Conservation (phyloP, 2,113 vertebrate genomes). For the Cavia porcellus region DNA sequence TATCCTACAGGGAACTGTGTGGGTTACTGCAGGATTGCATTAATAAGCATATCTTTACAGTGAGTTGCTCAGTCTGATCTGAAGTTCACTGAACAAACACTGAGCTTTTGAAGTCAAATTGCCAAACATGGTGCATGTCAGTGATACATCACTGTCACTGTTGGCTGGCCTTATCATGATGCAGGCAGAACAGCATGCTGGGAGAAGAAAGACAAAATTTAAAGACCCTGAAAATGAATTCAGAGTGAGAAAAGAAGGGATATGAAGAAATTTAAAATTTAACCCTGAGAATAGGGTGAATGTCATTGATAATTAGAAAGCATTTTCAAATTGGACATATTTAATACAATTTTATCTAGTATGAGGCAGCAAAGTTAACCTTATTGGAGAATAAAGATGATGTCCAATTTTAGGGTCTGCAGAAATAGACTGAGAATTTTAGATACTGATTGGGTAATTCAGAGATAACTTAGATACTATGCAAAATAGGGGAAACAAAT, state of each 20-base stretch:
- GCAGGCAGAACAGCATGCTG: background rate
- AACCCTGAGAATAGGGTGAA: background rate
- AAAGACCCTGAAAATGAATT: background rate
- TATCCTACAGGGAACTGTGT: background rate
- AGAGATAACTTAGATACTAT: background rate
- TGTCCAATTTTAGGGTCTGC: background rate
- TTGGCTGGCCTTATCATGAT: background rate
- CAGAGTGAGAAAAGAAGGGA: background rate
- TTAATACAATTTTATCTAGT: background rate
- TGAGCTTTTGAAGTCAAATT: background rate
- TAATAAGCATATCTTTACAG: slow-evolving; percentile 21
- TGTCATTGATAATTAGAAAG: background rate
- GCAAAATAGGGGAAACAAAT: background rate
- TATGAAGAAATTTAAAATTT: background rate
- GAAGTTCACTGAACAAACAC: background rate
- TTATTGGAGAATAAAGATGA: background rate
- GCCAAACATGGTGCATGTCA: background rate
- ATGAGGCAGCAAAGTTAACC: background rate
- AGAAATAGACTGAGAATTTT: background rate
- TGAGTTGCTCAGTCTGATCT: background rate
- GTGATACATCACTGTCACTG: background rate
- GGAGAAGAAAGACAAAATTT: background rate
- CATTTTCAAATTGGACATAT: background rate
- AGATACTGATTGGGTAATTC: background rate
- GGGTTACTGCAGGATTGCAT: background rate